Conservation (phyloP, 2,888 invertebrate species). For the Xestia xanthographa region DNA sequence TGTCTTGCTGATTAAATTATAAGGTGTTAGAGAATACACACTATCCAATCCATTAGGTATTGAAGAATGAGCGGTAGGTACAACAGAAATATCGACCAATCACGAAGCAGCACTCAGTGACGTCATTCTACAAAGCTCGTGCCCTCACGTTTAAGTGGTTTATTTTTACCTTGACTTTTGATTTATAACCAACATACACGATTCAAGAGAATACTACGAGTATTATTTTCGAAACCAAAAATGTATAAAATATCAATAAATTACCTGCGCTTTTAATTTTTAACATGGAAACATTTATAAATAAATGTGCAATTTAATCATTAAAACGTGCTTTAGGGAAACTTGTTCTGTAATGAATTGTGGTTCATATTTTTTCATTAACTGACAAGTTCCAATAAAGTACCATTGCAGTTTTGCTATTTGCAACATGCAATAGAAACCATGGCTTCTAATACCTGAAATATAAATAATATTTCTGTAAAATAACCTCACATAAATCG, state of each 20-base stretch:
- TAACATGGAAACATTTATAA: constrained; percentile 33
- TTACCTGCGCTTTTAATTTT: constrained; percentile 41
- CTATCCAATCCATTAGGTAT: constrained; percentile 44
- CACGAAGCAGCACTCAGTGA: constrained; percentile 48
- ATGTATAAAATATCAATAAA: constrained; percentile 43
- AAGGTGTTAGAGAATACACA: constrained; percentile 28
- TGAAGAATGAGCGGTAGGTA: constrained; percentile 40
- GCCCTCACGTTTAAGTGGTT: constrained; percentile 53
- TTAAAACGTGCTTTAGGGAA: constrained; percentile 44
- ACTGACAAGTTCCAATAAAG: constrained; percentile 59
- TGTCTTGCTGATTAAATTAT: constrained; percentile 21
- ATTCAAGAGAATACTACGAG: constrained; percentile 38
- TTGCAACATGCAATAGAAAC: constrained; percentile 63
- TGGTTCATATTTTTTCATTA: constrained; percentile 55
- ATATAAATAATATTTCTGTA: constrained; percentile 44
- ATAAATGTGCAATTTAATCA: constrained; percentile 40
- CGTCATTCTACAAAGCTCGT: constrained; percentile 57
- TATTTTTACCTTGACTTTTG: constrained; percentile 57
- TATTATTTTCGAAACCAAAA: constrained; percentile 30
- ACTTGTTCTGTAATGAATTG: constrained; percentile 46
- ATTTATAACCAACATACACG: constrained; percentile 47
- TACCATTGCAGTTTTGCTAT: constrained; percentile 56
- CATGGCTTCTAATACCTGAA: constrained; percentile 37
- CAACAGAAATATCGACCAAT: constrained; percentile 67
- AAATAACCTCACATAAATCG: constrained; percentile 43